Conservation (phyloP, 2,113 vertebrate species). For the Lipotes vexillifer region DNA sequence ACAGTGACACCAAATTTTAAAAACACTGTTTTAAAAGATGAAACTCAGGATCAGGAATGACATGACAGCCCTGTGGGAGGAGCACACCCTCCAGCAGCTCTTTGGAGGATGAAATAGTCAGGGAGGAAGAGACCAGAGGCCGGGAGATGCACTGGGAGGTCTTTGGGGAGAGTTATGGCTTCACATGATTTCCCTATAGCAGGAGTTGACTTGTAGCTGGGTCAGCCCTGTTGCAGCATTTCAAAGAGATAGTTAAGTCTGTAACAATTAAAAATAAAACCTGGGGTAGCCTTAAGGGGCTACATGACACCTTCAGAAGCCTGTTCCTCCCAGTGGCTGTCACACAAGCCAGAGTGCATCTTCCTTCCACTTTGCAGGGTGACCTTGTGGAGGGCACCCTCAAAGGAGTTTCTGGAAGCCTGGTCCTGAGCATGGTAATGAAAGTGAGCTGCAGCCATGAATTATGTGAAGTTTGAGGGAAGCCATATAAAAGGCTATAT, state of each 20-base stretch:
- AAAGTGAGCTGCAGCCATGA: constrained; percentile 61
- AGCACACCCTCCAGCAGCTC: accelerated
- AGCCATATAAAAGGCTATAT: constrained; percentile 65
- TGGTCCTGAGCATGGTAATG: constrained; percentile 62
- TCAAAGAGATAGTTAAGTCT: neutral
- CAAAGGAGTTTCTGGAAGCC: constrained; percentile 61
- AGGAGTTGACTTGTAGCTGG: neutral
- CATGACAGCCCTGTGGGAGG: too few relatives aligned
- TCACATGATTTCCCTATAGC: neutral
- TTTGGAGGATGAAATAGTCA: neutral
- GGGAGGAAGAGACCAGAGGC: neutral
- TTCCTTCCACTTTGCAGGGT: neutral
- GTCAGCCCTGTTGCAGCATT: neutral
- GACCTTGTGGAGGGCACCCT: neutral
- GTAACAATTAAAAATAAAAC: neutral
- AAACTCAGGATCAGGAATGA: accelerated
- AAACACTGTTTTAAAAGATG: neutral
- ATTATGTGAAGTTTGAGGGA: constrained; percentile 73
- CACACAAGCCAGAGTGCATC: neutral
- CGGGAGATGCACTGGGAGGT: accelerated
- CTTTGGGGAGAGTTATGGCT: accelerated
- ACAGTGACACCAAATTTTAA: neutral
- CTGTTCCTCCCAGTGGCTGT: neutral
- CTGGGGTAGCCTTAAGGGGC: neutral
- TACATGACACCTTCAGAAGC: accelerated